Base-by-base conservation (phyloP, 64 coral and sea anemone species). In the Stichodactyla helianthus region DNA sequence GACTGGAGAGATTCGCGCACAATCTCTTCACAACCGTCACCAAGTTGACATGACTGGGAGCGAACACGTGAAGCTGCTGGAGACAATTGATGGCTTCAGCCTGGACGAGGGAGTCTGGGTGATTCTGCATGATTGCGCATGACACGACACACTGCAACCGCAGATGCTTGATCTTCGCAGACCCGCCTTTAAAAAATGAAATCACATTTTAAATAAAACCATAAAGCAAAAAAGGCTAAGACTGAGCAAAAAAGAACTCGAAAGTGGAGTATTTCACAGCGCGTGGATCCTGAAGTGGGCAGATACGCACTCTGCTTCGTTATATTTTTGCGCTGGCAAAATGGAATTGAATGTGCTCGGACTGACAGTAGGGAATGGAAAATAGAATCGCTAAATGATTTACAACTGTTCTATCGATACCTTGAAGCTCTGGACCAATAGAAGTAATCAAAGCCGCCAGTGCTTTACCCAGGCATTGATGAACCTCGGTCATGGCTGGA, bases 11-110 rank as follows among this genome's bases (percentile, higher is more conserved):
- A 85, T 99, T 99, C 2, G 86, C 76, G 44, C 97, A 95, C 65
- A 99, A 89, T 77, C 91, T 91, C 51, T 85, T 90, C 22, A 99
- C 97, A 17, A 99, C 88, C 58, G 91, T 95, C 15, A 87, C 88
- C 44, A 99, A 78, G 82, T 99, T 99, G 23, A 99, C 93, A 28
- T 95, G 93, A 82, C 93, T 95, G 58, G 97, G 97, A 70, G 97
- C 97, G 82, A 99, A 99, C 62, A 99, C 93, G 65, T 99, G 97
- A n/a, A 99, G 93, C 52, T 99, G 97, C 23, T 99, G 93, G 82
- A 99, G 91, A 71, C 97, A 99, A 17, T 94, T 95, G 82, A 99
- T 99, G 28, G 97, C 97, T 54, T 99, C 97, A 71, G 93, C 93
- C 61, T 99, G 97, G 50, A 99, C 97, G 25, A 99, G 84, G 5